Conservation (phyloP, 1,140 invertebrate species). For the Pachypeltis micranthus region DNA sequence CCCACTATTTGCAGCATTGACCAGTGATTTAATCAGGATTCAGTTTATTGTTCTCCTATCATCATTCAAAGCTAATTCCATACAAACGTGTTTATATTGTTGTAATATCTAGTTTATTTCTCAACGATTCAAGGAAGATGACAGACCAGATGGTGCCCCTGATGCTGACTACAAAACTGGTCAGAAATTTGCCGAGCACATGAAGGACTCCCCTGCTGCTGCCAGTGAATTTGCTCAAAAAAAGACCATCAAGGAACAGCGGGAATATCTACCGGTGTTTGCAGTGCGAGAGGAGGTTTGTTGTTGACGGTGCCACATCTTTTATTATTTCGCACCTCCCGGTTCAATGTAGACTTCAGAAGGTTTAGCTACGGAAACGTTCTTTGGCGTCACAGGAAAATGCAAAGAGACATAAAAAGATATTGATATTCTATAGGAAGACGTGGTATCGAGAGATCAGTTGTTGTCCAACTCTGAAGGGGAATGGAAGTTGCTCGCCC, state of each 20-base stretch:
- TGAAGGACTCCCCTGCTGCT: conserved; percentile 59
- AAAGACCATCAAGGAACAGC: conserved; percentile 74
- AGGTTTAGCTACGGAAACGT: conserved; percentile 15
- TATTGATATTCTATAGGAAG: no score
- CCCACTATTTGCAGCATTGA: no score
- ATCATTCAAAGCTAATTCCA: no score
- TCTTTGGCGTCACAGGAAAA: not conserved
- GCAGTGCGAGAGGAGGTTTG: conserved; percentile 77
- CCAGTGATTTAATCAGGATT: no score
- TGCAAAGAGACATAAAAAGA: no score
- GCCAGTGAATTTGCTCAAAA: conserved; percentile 82
- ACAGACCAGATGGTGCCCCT: conserved; percentile 39
- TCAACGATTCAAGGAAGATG: not conserved
- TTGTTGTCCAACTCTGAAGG: no score
- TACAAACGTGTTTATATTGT: no score
- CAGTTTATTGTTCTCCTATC: no score
- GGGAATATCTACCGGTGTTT: conserved; percentile 90
- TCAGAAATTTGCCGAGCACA: conserved; percentile 95
- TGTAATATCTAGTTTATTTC: no score
- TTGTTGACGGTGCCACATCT: not conserved
- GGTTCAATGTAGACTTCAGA: conserved; percentile 55
- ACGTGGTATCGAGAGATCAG: no score
- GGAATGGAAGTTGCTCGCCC: no score
- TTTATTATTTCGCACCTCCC: conserved; percentile 63
- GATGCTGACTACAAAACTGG: conserved; percentile 66